These are phyloP conservation scores for Eupsilia transversa DNA, from an alignment of 2,888 invertebrate genomes.

Conservation along the genomic window DNA sequence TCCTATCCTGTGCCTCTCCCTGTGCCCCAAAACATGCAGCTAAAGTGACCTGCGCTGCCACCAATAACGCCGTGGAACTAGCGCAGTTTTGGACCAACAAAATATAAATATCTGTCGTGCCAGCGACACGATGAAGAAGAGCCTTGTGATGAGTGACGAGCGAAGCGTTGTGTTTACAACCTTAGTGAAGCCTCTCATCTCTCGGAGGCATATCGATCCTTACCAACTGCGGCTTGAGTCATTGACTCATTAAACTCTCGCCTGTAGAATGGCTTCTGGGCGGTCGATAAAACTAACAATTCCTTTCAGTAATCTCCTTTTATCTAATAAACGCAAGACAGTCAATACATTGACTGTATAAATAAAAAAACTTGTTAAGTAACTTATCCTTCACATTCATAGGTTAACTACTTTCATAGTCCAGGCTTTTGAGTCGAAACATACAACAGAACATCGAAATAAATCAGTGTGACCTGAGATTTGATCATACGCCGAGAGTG, in stretches of 20 bases:
- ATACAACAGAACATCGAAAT: conserved; percentile 4
- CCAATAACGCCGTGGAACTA: too few relatives aligned
- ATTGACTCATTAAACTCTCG: conserved; percentile 40
- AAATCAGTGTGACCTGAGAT: conserved; percentile 14
- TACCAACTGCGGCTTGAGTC: conserved; percentile 28
- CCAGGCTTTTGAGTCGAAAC: conserved; percentile 6
- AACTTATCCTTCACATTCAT: not conserved
- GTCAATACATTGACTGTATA: not conserved
- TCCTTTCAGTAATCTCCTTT: conserved; percentile 1
- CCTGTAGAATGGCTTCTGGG: conserved; percentile 44
- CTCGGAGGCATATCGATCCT: conserved; percentile 50
- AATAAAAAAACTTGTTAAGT: not conserved
- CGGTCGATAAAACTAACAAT: conserved; percentile 15
- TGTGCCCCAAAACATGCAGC: too few relatives aligned
- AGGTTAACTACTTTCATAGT: conserved; percentile 9
- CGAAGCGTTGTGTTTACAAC: conserved; percentile 5
- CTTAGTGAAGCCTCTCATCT: conserved; percentile 46
- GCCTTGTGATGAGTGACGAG: not conserved
- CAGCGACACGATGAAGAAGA: too few relatives aligned
- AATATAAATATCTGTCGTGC: too few relatives aligned
- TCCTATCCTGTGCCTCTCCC: too few relatives aligned
- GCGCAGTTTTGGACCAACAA: too few relatives aligned
- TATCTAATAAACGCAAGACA: not conserved
- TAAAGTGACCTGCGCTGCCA: too few relatives aligned
- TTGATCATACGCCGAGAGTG: conserved; percentile 28